Conservation (phyloP, 2,797 vertebrate genomes). For the Champsocephalus gunnari region DNA sequence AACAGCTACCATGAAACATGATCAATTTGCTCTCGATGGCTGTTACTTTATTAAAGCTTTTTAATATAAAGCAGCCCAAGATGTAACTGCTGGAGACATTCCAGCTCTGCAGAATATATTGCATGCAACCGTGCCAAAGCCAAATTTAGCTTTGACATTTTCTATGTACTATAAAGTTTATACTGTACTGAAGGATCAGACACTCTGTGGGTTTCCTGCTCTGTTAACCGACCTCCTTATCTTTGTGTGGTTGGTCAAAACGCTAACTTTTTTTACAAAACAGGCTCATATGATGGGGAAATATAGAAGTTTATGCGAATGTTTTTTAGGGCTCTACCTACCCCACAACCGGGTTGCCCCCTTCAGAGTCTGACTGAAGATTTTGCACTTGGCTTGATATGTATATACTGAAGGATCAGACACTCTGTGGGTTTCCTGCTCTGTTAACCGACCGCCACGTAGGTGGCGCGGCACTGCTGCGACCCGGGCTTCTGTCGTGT, state of each 20-base stretch:
- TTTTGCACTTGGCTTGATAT: not conserved
- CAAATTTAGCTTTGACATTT: conserved; percentile 23
- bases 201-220: not conserved
- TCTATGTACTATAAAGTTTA: too few species aligned
- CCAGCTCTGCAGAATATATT: conserved; percentile 11
- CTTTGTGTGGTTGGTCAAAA: not conserved
- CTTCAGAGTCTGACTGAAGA: too few species aligned
- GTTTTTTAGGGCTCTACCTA: too few species aligned
- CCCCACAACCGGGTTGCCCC: too few species aligned
- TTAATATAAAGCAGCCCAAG: conserved; percentile 9
- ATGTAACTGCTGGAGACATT: conserved; percentile 4
- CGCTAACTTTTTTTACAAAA: too few species aligned
- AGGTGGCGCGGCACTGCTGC: too few species aligned
- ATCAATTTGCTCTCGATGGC: not conserved
- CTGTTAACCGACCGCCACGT: too few species aligned
- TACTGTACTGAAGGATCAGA: not conserved
- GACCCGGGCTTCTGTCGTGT: too few species aligned
- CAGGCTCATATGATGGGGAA: too few species aligned
- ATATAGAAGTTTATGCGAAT: too few species aligned
- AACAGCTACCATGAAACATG: not conserved
- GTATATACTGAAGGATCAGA: too few species aligned
- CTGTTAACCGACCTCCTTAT: not conserved
- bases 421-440: too few species aligned
- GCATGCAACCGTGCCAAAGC: conserved; percentile 24
- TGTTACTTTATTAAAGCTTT: conserved; percentile 16